Evolutionary conservation across 2,113 vertebrate genomes (phyloP), one percentile per base, ranked within the genome.

Genomic region (Hippoglossus stenolepis): DNA sequence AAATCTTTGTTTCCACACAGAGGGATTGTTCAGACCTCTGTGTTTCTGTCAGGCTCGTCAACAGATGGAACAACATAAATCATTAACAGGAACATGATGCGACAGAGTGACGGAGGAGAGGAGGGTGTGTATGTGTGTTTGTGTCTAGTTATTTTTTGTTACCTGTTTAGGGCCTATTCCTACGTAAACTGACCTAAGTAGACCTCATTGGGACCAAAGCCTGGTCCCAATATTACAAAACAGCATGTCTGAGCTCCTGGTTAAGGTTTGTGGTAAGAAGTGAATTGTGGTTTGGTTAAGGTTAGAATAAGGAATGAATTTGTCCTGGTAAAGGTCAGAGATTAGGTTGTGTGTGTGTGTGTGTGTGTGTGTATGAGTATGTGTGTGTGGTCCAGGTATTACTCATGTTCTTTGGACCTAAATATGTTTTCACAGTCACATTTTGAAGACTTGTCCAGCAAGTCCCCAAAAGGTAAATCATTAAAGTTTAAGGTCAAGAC

Each of bases 1-100:
- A 74, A 43, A 68, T 71, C 70, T 73, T 68, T 84, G 66, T 84
- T 87, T 82, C 47, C 75, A 74, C 75, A 89, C 63, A 83, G 49
- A 68, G 56, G 59, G 7, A 35, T 60, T 78, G 31, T 53, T 31
- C 31, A 31, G 31, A 31, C 31, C 31, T 31, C 31, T 31, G 31
- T 7, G 20, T 43, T 62, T 61, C 35, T 35, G 47, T 70, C 5
- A 35, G 20, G 18, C 26, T 71, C 31, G 1, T 31, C 31, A 31
- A 31, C 6, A 31, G 18, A 45, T 78, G 59, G 11, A 71, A 18
- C 20, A 64, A 53, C 54, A 23, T 64, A 73, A 68, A 73, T 58
- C 8, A 62, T 60, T 31, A 24, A 24, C 51, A 45, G 51, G 28
- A 64, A 45, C 28, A 54, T 28, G 35, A 18, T 70, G 17, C 61